These are phyloP conservation scores for Gonatopus flavifemur DNA, from an alignment of 1,140 invertebrate species.

Conservation along the genomic window DNA sequence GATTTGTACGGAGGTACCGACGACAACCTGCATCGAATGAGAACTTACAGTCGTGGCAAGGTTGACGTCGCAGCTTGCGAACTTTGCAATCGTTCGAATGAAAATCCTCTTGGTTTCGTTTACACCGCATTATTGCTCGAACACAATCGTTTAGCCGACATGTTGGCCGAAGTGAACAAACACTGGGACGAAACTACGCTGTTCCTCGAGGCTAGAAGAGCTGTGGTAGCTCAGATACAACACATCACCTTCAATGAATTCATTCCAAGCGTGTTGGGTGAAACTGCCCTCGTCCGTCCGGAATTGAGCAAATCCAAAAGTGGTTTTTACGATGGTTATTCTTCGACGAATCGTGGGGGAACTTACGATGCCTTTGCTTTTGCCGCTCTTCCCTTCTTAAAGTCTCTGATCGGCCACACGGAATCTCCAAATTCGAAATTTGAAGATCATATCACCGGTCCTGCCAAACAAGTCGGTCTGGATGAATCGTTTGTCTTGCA, in stretches of 20 bases:
- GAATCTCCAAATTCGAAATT: conserved; percentile 31
- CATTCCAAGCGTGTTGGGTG: conserved; percentile 76
- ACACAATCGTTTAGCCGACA: conserved; percentile 81
- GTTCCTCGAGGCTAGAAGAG: conserved; percentile 76
- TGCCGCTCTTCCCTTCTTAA: conserved; percentile 73
- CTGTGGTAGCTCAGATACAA: conserved; percentile 78
- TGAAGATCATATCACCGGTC: conserved; percentile 38
- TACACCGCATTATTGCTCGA: conserved; percentile 75
- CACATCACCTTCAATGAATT: conserved; percentile 87
- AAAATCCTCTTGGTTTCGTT: conserved; percentile 59
- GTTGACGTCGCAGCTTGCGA: conserved; percentile 67
- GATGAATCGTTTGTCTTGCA: conserved; percentile 55
- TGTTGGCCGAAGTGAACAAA: conserved; percentile 71
- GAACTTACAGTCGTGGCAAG: conserved; percentile 75
- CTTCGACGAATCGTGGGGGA: conserved; percentile 76
- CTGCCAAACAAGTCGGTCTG: conserved; percentile 49
- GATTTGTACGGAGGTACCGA: conserved; percentile 81
- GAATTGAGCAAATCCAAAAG: conserved; percentile 65
- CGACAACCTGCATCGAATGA: conserved; percentile 66
- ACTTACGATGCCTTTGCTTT: conserved; percentile 75
- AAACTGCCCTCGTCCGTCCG: conserved; percentile 67
- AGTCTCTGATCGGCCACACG: conserved; percentile 66
- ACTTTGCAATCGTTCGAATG: conserved; percentile 54
- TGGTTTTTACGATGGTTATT: conserved; percentile 77
- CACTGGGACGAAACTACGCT: conserved; percentile 84